Conservation (phyloP, 1,140 invertebrate genomes). For the Drosophila athabasca region DNA sequence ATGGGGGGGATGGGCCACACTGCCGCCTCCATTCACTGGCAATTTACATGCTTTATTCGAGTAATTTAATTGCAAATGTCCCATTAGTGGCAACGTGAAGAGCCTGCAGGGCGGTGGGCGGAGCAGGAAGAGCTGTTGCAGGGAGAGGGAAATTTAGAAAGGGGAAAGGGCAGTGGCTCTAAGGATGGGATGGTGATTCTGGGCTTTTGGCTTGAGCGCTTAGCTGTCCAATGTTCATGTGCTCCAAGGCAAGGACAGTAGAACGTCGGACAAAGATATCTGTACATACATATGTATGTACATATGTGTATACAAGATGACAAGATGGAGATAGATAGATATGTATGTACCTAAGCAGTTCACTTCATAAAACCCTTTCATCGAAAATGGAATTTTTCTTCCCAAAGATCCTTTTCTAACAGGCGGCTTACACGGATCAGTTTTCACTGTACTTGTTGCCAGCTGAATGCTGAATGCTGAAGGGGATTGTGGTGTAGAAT, state of each 20-base stretch:
- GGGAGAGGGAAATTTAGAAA: slow-evolving; percentile 5
- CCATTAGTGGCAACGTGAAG: slow-evolving; percentile 65
- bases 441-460: too few relatives aligned
- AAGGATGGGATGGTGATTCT: background rate
- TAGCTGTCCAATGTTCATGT: slow-evolving; percentile 44
- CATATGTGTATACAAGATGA: background rate
- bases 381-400: background rate
- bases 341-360: too few relatives aligned
- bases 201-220: slow-evolving; percentile 18
- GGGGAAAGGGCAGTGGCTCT: background rate
- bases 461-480: too few relatives aligned
- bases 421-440: too few relatives aligned
- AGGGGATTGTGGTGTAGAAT: too few relatives aligned
- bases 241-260: slow-evolving; percentile 18
- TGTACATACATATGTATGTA: background rate
- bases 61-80: slow-evolving; percentile 82
- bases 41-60: slow-evolving; percentile 81
- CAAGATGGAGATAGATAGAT: slow-evolving; percentile 2
- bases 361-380: too few relatives aligned
- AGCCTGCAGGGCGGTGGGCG: slow-evolving; percentile 8
- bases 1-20: background rate
- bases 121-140: background rate
- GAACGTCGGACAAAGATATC: slow-evolving; percentile 1
- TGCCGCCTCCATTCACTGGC: slow-evolving; percentile 62
- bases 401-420: too few relatives aligned